Evolutionary conservation across 1,140 invertebrate genomes (phyloP).

Genomic region (Lasioglossum albipes): DNA sequence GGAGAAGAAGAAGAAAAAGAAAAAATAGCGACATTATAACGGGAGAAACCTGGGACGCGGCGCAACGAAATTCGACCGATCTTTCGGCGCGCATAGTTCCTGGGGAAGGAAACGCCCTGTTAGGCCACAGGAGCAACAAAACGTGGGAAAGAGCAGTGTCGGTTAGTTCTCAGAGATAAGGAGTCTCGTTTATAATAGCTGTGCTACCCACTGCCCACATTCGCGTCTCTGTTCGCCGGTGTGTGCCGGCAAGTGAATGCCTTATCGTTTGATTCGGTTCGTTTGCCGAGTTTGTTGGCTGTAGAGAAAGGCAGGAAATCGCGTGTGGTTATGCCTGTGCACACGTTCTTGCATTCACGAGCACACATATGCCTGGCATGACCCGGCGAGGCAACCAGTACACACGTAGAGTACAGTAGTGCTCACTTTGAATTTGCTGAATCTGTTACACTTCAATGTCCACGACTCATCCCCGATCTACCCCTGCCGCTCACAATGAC

Average conservation of each 20-base stretch:
- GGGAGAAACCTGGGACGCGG: slow-evolving; percentile 22
- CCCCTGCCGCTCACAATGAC: too few relatives aligned
- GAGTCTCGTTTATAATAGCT: slow-evolving; percentile 72
- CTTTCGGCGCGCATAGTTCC: slow-evolving; percentile 9
- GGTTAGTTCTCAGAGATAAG: slow-evolving; percentile 73
- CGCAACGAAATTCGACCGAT: slow-evolving; percentile 47
- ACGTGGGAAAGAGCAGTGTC: slow-evolving; percentile 71
- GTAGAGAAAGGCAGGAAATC: slow-evolving; percentile 75
- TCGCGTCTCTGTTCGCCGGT: slow-evolving; percentile 55
- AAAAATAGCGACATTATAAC: not conserved
- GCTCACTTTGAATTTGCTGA: too few relatives aligned
- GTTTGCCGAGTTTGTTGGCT: slow-evolving; percentile 64
- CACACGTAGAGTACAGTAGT: not conserved
- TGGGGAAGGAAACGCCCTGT: slow-evolving; percentile 12
- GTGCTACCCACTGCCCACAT: slow-evolving; percentile 58
- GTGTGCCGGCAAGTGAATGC: slow-evolving; percentile 63
- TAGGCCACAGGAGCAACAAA: slow-evolving; percentile 61
- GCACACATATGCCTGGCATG: slow-evolving; percentile 8
- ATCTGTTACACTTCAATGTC: too few relatives aligned
- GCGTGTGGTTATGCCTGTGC: slow-evolving; percentile 51
- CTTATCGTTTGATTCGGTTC: slow-evolving; percentile 74
- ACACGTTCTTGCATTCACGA: not conserved
- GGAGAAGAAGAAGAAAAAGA: slow-evolving; percentile 19
- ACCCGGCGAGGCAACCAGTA: slow-evolving; percentile 9
- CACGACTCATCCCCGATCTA: too few relatives aligned